Conservation (phyloP, 1,140 invertebrate genomes). For the Yoshiicerus persimilis region DNA sequence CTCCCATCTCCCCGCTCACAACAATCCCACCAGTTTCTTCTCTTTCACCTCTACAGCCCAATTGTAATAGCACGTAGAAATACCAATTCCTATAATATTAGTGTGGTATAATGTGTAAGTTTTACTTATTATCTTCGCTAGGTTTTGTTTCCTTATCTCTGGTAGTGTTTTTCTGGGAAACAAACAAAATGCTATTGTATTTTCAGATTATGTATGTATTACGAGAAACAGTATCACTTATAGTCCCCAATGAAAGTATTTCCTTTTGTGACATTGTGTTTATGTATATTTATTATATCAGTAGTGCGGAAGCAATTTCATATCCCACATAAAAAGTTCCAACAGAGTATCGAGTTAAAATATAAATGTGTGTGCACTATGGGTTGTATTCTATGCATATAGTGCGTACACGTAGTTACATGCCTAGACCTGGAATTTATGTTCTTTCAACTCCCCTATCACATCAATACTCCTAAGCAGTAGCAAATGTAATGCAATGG, state of each 20-base stretch:
- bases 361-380: not conserved
- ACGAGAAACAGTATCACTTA: too few relatives aligned
- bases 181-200: too few relatives aligned
- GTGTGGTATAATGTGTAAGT: not conserved
- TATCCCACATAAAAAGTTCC: not conserved
- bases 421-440: not conserved
- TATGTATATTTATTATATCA: not conserved
- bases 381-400: too few relatives aligned
- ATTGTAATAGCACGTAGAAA: too few relatives aligned
- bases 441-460: not conserved
- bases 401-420: not conserved
- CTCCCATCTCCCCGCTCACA: not conserved
- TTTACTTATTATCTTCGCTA: too few relatives aligned
- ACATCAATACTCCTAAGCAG: not conserved
- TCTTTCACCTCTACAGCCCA: too few relatives aligned
- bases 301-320: not conserved
- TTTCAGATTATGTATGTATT: too few relatives aligned
- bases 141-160: too few relatives aligned
- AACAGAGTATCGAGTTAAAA: not conserved
- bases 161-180: too few relatives aligned
- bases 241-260: too few relatives aligned
- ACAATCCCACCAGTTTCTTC: too few relatives aligned
- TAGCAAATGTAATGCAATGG: not conserved
- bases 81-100: too few relatives aligned
- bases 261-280: not conserved